Percentiles rank a stretch among this genome's conserved stretches.
phyloP scores from a whole-genome alignment of 2,797 vertebrate species.

The Channallabes apus region DNA sequence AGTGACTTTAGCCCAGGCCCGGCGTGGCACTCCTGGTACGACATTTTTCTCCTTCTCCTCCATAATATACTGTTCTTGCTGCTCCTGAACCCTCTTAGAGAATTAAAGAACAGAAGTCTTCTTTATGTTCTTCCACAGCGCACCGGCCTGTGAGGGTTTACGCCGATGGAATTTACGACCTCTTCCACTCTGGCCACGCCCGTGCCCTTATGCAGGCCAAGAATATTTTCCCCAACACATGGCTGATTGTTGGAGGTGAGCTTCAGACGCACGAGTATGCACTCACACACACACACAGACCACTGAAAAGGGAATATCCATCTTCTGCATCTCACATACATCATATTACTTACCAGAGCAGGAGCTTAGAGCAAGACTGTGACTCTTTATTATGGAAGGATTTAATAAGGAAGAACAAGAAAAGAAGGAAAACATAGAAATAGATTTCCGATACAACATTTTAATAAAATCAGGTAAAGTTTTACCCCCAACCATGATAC shows the following conservation, averaged over 20 bases:
- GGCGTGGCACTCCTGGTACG: slow-evolving; percentile 90
- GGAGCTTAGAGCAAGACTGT: not conserved
- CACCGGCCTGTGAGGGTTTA: slow-evolving; percentile 93
- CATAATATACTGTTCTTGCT: not conserved
- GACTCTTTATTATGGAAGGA: not conserved
- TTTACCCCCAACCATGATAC: not conserved
- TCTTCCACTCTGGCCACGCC: slow-evolving; percentile 97
- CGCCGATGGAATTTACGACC: slow-evolving; percentile 98
- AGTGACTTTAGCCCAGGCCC: slow-evolving; percentile 88
- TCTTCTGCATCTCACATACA: not conserved
- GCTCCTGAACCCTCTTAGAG: not conserved
- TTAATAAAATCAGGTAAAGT: not conserved
- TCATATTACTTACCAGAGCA: not conserved
- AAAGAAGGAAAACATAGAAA: not conserved
- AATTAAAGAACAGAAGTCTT: not conserved
- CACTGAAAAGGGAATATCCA: not conserved
- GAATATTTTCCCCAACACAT: slow-evolving; percentile 94
- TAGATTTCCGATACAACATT: not conserved
- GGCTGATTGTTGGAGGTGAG: slow-evolving; percentile 96
- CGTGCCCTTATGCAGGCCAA: slow-evolving; percentile 99
- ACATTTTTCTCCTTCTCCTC: not conserved
- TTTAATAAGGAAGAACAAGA: not conserved
- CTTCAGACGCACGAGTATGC: slow-evolving; percentile 9
- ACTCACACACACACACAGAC: not conserved
- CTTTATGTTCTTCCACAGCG: slow-evolving; percentile 67